Evolutionary conservation across 2,888 invertebrate genomes (phyloP), one percentile per base, ranked within the genome.

Genomic region (Zhuqinia jingwanae): DNA sequence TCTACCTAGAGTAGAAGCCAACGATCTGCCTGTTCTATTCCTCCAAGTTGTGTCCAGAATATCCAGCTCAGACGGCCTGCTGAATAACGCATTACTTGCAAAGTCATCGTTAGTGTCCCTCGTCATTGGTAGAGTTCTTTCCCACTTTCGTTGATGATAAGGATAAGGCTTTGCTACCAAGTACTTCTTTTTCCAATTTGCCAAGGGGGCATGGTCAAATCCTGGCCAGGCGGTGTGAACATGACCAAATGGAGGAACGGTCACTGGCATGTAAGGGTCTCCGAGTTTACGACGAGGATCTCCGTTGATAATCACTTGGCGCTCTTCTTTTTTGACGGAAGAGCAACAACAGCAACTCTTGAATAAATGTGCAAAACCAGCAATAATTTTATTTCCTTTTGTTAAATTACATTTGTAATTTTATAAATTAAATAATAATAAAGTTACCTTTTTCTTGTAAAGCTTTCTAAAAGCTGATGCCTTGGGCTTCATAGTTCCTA

Each of bases 151-250:
- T n/a, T n/a, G n/a, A n/a, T n/a, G n/a, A n/a, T n/a, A n/a, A n/a
- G n/a, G n/a, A n/a, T n/a, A n/a, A n/a, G n/a, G n/a, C n/a, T n/a
- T n/a, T n/a, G n/a, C n/a, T n/a, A n/a, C n/a, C n/a, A n/a, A n/a
- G n/a, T n/a, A n/a, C n/a, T n/a, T 82, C 2, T 50, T 27, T 25
- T 63, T 42, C 82, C 82, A 82, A 47, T 82, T 82, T 47, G 60
- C 50, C 8, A 82, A n/a, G 2, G 75, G 82, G 17, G 73, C 50
- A 63, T 82, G 82, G 6, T 82, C 82, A 30, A 82, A 82, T 6
- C 82, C 82, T 30, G 82, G 82, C 82, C 82, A 82, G 27, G 60
- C 45, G 17, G 75, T 75, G 27, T 82, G 75, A 15, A 82, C 82
- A 20, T 82, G 73, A 20, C 27, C 17, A 17, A 82, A 82, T 1